Evolutionary conservation across 2,113 vertebrate genomes (phyloP), one percentile per base, ranked within the genome.

Genomic region (Pogonocichla stellata): DNA sequence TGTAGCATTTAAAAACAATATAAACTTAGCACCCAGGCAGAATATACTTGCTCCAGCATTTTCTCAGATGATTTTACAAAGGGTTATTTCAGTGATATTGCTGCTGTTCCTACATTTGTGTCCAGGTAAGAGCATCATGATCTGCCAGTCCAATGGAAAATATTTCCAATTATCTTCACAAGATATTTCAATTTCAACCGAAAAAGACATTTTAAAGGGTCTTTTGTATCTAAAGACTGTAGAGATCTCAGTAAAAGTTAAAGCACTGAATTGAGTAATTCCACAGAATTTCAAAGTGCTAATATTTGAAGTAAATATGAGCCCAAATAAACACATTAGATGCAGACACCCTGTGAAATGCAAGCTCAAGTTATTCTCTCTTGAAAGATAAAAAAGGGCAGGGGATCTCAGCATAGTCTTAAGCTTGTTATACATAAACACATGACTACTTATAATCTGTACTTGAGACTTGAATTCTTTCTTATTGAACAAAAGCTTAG

Each of bases 31-130:
- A 93, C 19, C 61, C 15, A 58, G 33, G 23, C 11, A 71, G 38
- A 72, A 88, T 85, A 42, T 34, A 51, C 89, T 89, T 92, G 20
- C 33, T 71, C 19, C 67, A 80, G 64, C 33, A 85, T 66, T 95
- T 95, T 67, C 90, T 90, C 61, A 95, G 64, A 80, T 67, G 28
- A 91, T 74, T 86, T 75, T 89, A 65, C 62, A 86, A 42, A 75
- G 42, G 31, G 17, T 88, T 94, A 62, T 83, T 64, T 82, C 70
- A 56, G 67, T 87, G 72, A 87, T 81, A 81, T 16, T 54, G 43
- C 34, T 94, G 28, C 22, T 92, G 31, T 40, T 81, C 53, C 47
- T 53, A 58, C 33, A 33, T 74, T 92, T 80, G 51, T 86, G 9
- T 88, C 66, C 64, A 75, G 19, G 47, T 65, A 80, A 53, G 45